phyloP scores from a whole-genome alignment of 2,797 vertebrate species.

The Phrynocephalus forsythii region DNA sequence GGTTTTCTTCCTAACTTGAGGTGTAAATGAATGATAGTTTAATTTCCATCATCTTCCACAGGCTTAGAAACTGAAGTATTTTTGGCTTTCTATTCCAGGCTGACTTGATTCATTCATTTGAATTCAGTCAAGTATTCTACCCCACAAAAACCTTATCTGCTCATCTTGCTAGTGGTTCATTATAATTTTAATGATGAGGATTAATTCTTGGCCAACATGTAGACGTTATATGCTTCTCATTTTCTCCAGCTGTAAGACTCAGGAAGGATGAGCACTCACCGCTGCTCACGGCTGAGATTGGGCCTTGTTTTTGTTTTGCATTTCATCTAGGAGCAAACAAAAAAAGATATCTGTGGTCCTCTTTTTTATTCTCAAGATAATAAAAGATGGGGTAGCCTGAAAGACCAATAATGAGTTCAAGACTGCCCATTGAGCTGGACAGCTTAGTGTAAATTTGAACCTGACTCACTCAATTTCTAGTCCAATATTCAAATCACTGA shows the following conservation, averaged over 20 bases:
- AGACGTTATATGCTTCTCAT: background rate
- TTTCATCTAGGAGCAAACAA: too few species aligned
- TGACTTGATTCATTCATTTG: background rate
- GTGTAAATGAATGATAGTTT: background rate
- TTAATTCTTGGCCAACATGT: background rate
- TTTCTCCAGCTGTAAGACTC: background rate
- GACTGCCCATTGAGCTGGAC: too few species aligned
- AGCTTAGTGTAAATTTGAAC: too few species aligned
- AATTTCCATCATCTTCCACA: background rate
- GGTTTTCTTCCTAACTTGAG: background rate
- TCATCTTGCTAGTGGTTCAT: background rate
- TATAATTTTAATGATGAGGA: background rate
- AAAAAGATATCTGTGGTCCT: too few species aligned
- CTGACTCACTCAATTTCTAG: too few species aligned
- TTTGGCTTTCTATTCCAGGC: background rate
- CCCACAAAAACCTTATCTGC: background rate
- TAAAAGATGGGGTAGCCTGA: too few species aligned
- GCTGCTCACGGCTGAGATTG: background rate
- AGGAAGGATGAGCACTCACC: background rate
- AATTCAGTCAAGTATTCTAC: background rate
- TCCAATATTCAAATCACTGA: too few species aligned
- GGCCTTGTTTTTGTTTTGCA: background rate
- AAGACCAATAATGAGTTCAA: too few species aligned
- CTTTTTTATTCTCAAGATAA: too few species aligned
- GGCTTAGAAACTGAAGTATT: background rate